A percentile compares a stretch with the other conserved stretches of the same genome.
Evolutionary conservation across 2,113 vertebrate species (phyloP).

Genomic region (Trachemys scripta): DNA sequence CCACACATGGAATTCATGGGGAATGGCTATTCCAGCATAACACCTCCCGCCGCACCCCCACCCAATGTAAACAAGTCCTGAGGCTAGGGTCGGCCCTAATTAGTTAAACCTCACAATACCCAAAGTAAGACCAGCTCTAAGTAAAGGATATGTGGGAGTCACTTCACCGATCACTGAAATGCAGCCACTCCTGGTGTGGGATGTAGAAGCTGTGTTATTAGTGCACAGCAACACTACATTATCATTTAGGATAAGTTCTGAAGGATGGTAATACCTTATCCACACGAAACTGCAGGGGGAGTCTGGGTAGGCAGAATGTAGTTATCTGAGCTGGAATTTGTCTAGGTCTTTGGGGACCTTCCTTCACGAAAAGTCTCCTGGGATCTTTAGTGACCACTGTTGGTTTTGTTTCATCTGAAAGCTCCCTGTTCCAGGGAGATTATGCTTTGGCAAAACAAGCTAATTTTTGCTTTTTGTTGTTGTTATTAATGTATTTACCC

Average conservation of each 20-base stretch:
- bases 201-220: conserved; percentile 21
- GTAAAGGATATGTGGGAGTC: neutral
- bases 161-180: neutral
- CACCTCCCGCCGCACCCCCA: neutral
- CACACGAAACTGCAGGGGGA: conserved; percentile 6
- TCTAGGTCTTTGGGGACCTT: conserved; percentile 4
- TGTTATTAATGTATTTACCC: neutral
- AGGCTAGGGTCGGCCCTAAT: neutral
- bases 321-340: conserved; percentile 14
- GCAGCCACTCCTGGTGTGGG: neutral
- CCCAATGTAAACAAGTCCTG: neutral
- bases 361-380: neutral
- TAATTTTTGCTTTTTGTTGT: no score
- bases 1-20: neutral
- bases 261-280: neutral
- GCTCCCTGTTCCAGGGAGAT: neutral
- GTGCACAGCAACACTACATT: accelerated
- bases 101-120: neutral
- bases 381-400: conserved; percentile 4
- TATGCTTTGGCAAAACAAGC: neutral
- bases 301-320: neutral
- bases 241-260: neutral
- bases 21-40: neutral
- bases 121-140: neutral
- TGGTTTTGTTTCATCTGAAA: conserved; percentile 16